phyloP scores from a whole-genome alignment of 2,113 vertebrate genomes.

The Cephalopterus ornatus region DNA sequence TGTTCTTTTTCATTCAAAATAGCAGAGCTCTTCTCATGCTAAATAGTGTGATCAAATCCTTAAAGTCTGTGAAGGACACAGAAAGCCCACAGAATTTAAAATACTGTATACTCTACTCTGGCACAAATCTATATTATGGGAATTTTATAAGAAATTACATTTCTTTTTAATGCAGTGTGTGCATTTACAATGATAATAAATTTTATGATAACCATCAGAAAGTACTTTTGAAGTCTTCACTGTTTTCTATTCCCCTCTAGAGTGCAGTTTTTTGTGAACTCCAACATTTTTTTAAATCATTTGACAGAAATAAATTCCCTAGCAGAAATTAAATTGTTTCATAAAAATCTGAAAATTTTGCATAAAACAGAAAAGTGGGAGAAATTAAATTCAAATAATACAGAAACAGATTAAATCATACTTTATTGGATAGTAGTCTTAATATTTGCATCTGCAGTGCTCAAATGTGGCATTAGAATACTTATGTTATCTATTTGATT shows the following conservation, averaged over 20 bases:
- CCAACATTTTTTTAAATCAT: not conserved
- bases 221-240: not conserved
- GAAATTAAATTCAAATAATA: not conserved
- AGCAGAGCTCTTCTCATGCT: not conserved
- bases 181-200: not conserved
- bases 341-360: not conserved
- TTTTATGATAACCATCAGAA: not conserved
- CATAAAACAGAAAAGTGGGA: not conserved
- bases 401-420: not conserved
- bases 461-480: not conserved
- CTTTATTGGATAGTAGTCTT: not conserved
- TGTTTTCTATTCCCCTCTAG: not conserved
- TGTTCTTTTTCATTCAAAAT: not conserved
- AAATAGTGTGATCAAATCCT: not conserved
- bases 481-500: not conserved
- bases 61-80: not conserved
- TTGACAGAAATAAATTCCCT: not conserved
- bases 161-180: not conserved
- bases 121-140: not conserved
- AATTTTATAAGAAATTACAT: not conserved
- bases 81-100: constrained; percentile 2
- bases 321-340: not conserved
- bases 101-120: not conserved
- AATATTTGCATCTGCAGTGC: not conserved
- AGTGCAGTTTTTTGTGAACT: not conserved